Base-by-base conservation (phyloP, 2,113 vertebrate genomes). In the Scopus umbretta region DNA sequence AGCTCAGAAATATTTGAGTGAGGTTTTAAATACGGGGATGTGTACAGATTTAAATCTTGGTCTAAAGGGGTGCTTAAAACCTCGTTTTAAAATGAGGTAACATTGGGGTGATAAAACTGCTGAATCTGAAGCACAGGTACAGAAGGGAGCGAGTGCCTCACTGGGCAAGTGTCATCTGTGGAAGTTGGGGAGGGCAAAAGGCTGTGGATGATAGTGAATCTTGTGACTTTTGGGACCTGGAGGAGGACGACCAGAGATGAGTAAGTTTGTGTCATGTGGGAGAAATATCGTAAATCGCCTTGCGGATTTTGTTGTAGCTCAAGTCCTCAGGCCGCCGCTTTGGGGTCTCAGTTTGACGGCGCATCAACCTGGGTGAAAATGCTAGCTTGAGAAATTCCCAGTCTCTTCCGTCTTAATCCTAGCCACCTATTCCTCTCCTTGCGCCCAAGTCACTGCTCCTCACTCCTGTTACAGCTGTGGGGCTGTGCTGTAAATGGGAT, bases 401-500 rank as follows among this genome's bases (percentile, higher is more conserved):
- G 0, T 59, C 49, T 47, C 70, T 79, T 55, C 78, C 2, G 0
- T 12, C 66, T 13, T 43, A 36, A 70, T 86, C 67, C 72, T 4
- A 10, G 34, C 6, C 30, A 2, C 79, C 72, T 58, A 55, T 91
- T 94, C 50, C 92, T 71, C 83, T 50, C 59, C 71, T 87, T 1
- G 1, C 84, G 19, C 36, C 88, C 72, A 19, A 88, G 80, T 22
- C 30, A 80, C 90, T 73, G 88, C 85, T 80, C 23, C 90, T 80
- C 74, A 11, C 58, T 5, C 79, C 71, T 8, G 72, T 3, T 88
- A 11, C 82, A 84, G 95, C 91, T 92, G 94, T 96, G 95, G 96
- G 96, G 91, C 83, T 62, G 70, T 47, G 75, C 93, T 90, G 92
- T 38, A 96, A 96, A 97, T 94, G 96, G 96, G 96, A 97, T 97